Evolutionary conservation across 2,888 invertebrate genomes (phyloP).

Genomic region (Exephanes ischioxanthus): DNA sequence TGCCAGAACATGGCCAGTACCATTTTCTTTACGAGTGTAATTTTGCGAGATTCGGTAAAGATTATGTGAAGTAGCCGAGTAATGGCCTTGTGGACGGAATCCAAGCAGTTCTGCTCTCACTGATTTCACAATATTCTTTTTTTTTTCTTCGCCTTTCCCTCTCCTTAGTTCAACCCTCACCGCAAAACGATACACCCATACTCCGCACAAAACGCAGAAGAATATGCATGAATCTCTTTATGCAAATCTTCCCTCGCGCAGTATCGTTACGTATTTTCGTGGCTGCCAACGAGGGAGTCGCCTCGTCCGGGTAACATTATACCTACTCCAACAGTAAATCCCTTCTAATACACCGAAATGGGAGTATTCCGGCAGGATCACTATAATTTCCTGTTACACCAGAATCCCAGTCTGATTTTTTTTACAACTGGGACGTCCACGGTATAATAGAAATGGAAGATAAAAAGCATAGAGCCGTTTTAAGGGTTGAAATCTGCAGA

Average conservation of each 20-base stretch:
- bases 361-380: conserved; percentile 53
- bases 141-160: conserved; percentile 10
- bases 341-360: conserved; percentile 56
- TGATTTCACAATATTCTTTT: conserved; percentile 43
- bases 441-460: background rate
- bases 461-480: no score
- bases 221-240: conserved; percentile 63
- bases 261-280: conserved; percentile 43
- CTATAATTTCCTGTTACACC: conserved; percentile 50
- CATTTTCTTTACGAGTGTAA: conserved; percentile 71
- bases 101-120: conserved; percentile 48
- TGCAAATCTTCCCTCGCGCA: conserved; percentile 43
- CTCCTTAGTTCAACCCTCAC: conserved; percentile 46
- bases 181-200: conserved; percentile 45
- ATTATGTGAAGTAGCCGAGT: conserved; percentile 62
- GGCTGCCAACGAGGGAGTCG: conserved; percentile 34
- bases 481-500: no score
- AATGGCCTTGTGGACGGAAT: conserved; percentile 58
- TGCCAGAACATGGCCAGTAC: conserved; percentile 34
- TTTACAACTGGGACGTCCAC: background rate
- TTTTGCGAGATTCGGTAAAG: conserved; percentile 72
- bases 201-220: conserved; percentile 19
- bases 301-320: conserved; percentile 44
- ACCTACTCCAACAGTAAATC: conserved; percentile 59
- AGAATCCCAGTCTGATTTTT: conserved; percentile 39